Evolutionary conservation across 1,140 invertebrate species (phyloP).

Genomic region (Heterodera schachtii): DNA sequence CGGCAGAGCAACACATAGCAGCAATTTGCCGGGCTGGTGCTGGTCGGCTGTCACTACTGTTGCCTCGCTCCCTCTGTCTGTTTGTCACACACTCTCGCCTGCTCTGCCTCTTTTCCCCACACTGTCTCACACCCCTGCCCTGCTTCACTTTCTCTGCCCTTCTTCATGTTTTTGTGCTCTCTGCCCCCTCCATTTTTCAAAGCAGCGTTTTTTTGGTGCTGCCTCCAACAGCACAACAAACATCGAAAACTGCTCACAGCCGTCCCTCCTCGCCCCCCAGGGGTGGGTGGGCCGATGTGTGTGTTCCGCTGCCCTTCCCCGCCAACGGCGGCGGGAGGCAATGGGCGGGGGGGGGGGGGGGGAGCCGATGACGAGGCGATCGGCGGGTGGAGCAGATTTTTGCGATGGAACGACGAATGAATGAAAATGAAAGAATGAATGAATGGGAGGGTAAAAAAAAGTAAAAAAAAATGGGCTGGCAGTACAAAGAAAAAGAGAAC

Average conservation of each 20-base stretch:
- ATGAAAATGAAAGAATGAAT: too few species aligned
- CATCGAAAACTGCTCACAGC: not conserved
- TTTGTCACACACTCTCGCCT: too few species aligned
- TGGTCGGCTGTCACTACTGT: too few species aligned
- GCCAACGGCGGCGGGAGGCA: too few species aligned
- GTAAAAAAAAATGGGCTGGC: not conserved
- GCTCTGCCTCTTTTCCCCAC: too few species aligned
- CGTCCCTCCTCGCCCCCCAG: too few species aligned
- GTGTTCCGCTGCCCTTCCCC: not conserved
- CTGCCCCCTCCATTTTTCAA: not conserved
- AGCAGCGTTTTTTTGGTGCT: not conserved
- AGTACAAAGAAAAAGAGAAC: not conserved
- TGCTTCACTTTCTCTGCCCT: too few species aligned
- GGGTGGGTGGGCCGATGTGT: constrained; percentile 1
- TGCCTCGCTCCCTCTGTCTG: too few species aligned
- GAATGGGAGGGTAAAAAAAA: not conserved
- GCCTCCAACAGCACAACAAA: not conserved
- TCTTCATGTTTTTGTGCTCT: not conserved
- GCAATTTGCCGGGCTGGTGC: too few species aligned
- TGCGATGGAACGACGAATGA: not conserved
- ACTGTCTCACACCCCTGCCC: not conserved
- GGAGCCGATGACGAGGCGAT: not conserved
- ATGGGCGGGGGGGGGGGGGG: too few species aligned
- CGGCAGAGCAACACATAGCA: too few species aligned
- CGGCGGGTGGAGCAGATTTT: constrained; percentile 1